Conservation (phyloP, 92 coral and sea anemone genomes). For the Actinernus sp. region DNA sequence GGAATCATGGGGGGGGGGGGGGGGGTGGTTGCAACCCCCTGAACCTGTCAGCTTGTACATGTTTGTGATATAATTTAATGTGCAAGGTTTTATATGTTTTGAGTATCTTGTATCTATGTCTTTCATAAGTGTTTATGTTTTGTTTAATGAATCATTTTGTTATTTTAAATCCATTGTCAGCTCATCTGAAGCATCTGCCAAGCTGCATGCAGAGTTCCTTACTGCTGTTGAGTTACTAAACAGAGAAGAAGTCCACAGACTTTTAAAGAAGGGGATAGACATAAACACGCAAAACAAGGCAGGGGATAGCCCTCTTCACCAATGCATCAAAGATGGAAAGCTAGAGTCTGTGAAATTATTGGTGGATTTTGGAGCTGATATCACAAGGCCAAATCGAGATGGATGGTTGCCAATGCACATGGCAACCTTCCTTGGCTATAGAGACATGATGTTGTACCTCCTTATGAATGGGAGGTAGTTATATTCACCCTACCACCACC, state of each 20-base stretch:
- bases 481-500: too few relatives aligned
- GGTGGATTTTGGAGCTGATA: constrained; percentile 81
- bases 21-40: too few relatives aligned
- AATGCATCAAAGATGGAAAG: constrained; percentile 78
- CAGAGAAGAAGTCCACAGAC: constrained; percentile 54
- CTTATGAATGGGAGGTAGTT: constrained; percentile 45
- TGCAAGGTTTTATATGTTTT: too few relatives aligned
- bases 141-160: too few relatives aligned
- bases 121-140: too few relatives aligned
- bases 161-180: too few relatives aligned
- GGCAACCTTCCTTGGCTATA: constrained; percentile 70
- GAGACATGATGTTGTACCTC: constrained; percentile 70
- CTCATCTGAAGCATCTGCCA: not conserved
- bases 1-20: too few relatives aligned
- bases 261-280: constrained; percentile 53
- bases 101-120: too few relatives aligned
- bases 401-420: constrained; percentile 88
- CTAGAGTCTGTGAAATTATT: constrained; percentile 70
- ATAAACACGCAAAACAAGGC: constrained; percentile 68
- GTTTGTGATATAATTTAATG: too few relatives aligned
- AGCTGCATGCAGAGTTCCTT: constrained; percentile 44
- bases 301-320: constrained; percentile 72
- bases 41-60: too few relatives aligned
- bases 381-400: constrained; percentile 62
- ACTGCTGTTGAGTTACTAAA: constrained; percentile 65